These are phyloP conservation scores for Cryptosula pallasiana DNA, from an alignment of 2,888 invertebrate species.

Conservation along the genomic window DNA sequence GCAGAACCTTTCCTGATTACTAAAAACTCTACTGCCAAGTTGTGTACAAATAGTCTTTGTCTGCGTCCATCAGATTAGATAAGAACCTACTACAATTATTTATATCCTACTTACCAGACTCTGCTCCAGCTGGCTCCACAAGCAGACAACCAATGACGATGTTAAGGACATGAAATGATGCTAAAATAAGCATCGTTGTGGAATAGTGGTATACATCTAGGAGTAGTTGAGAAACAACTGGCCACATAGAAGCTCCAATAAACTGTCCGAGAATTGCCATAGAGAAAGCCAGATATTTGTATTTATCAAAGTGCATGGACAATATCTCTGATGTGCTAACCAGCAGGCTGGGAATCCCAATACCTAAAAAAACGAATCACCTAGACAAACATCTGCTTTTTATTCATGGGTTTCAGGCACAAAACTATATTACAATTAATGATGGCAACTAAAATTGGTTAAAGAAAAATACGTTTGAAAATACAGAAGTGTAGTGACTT, in stretches of 20 bases:
- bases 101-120: background rate
- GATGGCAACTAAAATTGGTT: no score
- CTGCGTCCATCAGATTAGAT: no score
- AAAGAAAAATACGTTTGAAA: no score
- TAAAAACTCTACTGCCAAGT: no score
- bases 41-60: no score
- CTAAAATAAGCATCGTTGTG: background rate
- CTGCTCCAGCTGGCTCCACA: background rate
- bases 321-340: background rate
- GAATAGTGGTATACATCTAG: background rate
- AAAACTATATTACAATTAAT: no score
- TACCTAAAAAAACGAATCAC: background rate
- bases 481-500: no score
- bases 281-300: background rate
- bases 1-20: no score
- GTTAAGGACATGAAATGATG: background rate
- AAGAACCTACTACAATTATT: no score
- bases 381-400: no score
- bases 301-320: background rate
- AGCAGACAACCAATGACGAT: background rate
- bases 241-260: background rate
- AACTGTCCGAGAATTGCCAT: background rate
- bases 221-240: background rate
- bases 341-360: background rate
- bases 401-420: no score